Percentiles rank a stretch among this genome's conserved stretches.
Evolutionary conservation across 37 sponge, comb jelly and placozoan genomes (phyloP).

Genomic region (Aplysina aerophoba): DNA sequence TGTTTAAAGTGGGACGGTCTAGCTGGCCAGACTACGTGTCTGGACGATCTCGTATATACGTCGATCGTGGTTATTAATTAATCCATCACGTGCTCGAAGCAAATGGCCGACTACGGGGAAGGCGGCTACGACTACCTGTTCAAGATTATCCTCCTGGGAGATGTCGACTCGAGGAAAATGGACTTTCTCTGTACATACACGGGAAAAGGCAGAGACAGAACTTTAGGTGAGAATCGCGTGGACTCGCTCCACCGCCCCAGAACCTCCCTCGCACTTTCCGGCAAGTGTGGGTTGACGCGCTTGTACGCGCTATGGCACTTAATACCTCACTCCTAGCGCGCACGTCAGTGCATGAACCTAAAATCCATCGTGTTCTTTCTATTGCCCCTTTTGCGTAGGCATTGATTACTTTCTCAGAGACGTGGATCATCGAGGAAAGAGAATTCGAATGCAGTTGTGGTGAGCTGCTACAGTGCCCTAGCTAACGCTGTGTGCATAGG

Average conservation of each 20-base stretch:
- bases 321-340: too few species aligned
- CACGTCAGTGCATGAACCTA: too few species aligned
- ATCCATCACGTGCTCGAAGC: not conserved
- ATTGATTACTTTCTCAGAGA: conserved; percentile 78
- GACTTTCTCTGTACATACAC: conserved; percentile 42
- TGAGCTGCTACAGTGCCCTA: conserved; percentile 22
- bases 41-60: too few species aligned
- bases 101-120: not conserved
- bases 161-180: conserved; percentile 57
- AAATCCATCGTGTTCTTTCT: too few species aligned
- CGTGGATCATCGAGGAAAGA: conserved; percentile 39
- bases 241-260: too few species aligned
- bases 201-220: conserved; percentile 9
- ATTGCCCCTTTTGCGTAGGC: conserved; percentile 25
- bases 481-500: not conserved
- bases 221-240: not conserved
- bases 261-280: too few species aligned
- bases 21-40: too few species aligned
- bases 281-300: too few species aligned
- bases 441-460: conserved; percentile 72
- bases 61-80: too few species aligned
- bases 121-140: conserved; percentile 29
- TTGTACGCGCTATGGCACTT: too few species aligned
- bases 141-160: conserved; percentile 70
- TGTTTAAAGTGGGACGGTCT: too few species aligned